Conservation (phyloP, 2,888 invertebrate genomes). For the Pyrochroa serraticornis region DNA sequence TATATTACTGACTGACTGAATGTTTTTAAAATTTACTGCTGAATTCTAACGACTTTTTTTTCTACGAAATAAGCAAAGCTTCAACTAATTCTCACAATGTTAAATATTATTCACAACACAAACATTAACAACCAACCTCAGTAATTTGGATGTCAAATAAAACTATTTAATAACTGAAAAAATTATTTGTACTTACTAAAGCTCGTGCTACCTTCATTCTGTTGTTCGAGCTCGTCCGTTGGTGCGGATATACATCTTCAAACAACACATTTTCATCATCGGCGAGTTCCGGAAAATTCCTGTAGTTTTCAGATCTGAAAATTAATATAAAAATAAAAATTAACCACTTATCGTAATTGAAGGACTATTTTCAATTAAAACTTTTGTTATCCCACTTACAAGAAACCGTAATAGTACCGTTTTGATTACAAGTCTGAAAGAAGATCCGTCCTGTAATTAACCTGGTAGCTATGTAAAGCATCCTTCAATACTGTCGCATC, state of each 20-base stretch:
- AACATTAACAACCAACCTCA: background rate
- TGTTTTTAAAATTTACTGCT: too few relatives aligned
- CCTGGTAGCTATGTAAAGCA: background rate
- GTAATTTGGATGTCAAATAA: background rate
- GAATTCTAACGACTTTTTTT: too few relatives aligned
- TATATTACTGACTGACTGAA: too few relatives aligned
- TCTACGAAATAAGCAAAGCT: too few relatives aligned
- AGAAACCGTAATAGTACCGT: too few relatives aligned
- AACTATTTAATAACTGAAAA: too few relatives aligned
- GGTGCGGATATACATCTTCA: slow-evolving; percentile 27
- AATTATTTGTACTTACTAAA: slow-evolving; percentile 30
- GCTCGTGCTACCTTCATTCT: slow-evolving; percentile 33
- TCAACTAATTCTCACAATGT: background rate
- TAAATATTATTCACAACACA: background rate
- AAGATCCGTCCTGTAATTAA: background rate
- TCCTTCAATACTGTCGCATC: background rate
- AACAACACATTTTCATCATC: slow-evolving; percentile 27
- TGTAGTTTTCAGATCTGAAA: slow-evolving; percentile 22
- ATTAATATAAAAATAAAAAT: background rate
- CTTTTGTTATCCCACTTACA: too few relatives aligned
- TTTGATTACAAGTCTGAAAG: background rate
- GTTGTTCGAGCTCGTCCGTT: slow-evolving; percentile 25
- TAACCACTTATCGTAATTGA: too few relatives aligned
- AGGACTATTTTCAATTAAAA: too few relatives aligned
- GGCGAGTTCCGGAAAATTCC: slow-evolving; percentile 28